Conservation (phyloP, 2,113 vertebrate species). For the Scartelaos histophorus region DNA sequence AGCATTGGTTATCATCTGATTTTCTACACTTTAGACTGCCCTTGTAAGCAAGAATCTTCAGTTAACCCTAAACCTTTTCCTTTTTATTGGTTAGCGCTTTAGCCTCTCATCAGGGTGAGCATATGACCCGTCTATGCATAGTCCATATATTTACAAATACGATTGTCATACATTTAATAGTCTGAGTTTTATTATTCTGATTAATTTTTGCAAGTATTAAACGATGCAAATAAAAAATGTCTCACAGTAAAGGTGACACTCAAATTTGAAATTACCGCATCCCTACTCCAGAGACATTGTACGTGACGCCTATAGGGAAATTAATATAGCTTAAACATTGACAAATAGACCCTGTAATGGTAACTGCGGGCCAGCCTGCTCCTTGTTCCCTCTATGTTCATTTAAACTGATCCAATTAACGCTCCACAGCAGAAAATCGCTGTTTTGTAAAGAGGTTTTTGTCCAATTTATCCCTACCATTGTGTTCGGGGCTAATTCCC, state of each 20-base stretch:
- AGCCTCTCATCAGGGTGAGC: neutral
- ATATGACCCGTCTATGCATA: neutral
- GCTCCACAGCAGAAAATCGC: neutral
- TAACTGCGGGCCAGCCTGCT: neutral
- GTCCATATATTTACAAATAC: too few species aligned
- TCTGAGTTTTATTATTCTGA: too few species aligned
- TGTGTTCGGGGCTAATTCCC: conserved; percentile 34
- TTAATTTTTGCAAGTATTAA: too few species aligned
- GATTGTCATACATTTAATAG: too few species aligned
- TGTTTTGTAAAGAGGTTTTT: conserved; percentile 28
- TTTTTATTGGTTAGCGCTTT: neutral
- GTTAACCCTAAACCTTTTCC: neutral
- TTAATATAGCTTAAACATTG: neutral
- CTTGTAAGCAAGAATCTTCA: neutral
- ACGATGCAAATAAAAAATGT: too few species aligned
- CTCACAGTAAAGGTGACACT: too few species aligned
- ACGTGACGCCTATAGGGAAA: neutral
- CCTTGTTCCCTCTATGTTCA: neutral
- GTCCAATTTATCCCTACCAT: conserved; percentile 21
- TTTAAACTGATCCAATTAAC: conserved; percentile 13
- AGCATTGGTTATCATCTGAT: too few species aligned
- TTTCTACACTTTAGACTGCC: too few species aligned
- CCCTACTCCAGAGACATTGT: neutral
- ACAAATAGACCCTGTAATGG: neutral
- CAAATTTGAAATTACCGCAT: too few species aligned